Conservation (phyloP, 2,113 vertebrate genomes). For the Nymphicus hollandicus region DNA sequence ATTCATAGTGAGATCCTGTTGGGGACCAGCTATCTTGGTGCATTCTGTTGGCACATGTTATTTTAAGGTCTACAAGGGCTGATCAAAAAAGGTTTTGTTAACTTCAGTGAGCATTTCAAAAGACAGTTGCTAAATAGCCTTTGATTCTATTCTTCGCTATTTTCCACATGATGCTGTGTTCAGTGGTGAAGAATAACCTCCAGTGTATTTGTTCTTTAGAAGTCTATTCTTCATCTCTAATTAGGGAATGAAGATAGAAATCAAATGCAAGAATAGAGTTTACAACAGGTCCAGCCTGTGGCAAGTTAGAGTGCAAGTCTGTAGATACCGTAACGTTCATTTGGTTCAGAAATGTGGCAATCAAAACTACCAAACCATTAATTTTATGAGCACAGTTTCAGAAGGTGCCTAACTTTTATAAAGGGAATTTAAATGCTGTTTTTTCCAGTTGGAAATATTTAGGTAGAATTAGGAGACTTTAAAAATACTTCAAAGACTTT, state of each 20-base stretch:
- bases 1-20: neutral
- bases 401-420: conserved; percentile 37
- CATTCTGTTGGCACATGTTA: neutral
- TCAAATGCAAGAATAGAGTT: neutral
- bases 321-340: neutral
- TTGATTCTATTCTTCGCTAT: neutral
- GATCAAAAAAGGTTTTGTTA: neutral
- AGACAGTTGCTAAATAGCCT: neutral
- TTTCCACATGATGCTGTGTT: neutral
- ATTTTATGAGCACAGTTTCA: conserved; percentile 18
- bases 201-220: neutral
- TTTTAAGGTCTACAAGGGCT: neutral
- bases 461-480: neutral
- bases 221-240: neutral
- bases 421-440: conserved; percentile 36
- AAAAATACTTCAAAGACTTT: neutral
- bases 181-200: neutral
- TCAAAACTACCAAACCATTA: neutral
- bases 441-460: conserved; percentile 29
- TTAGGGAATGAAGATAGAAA: neutral
- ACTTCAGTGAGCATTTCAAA: neutral
- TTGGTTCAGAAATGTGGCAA: neutral
- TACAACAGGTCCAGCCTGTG: neutral
- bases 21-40: conserved; percentile 33
- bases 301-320: neutral